Evolutionary conservation across 2,113 vertebrate genomes (phyloP).

Genomic region (Aspidoscelis tigris): DNA sequence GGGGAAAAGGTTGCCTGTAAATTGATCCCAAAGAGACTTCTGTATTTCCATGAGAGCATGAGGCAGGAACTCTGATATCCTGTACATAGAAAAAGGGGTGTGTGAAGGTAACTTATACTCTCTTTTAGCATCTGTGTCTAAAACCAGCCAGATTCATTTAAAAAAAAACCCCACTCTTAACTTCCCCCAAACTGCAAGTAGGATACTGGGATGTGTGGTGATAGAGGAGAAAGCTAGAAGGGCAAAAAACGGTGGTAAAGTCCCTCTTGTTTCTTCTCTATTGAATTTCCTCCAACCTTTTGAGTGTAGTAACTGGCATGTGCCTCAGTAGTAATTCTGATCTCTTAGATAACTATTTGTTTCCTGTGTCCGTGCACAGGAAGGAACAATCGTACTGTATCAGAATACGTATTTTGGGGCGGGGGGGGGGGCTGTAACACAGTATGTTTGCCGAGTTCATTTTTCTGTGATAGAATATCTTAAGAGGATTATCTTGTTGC

Average conservation of each 20-base stretch:
- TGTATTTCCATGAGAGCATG: neutral
- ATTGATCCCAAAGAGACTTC: neutral
- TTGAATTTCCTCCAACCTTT: neutral
- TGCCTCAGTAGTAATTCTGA: neutral
- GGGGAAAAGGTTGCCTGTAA: neutral
- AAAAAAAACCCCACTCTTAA: neutral
- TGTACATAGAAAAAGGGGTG: neutral
- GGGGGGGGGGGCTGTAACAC: too few species aligned
- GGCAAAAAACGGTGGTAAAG: neutral
- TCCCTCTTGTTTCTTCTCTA: neutral
- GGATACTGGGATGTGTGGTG: neutral
- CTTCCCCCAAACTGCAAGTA: neutral
- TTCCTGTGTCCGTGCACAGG: neutral
- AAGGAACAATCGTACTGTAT: neutral
- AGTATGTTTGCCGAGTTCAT: neutral
- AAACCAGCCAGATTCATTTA: neutral
- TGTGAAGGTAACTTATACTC: neutral
- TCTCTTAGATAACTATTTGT: conserved; percentile 14
- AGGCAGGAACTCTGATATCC: neutral
- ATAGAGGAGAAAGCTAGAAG: neutral
- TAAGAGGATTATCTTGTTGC: conserved; percentile 14
- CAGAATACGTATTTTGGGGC: neutral
- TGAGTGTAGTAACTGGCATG: conserved; percentile 1
- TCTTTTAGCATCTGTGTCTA: neutral
- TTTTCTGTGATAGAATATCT: neutral